A percentile compares a stretch with the other conserved stretches of the same genome.
phyloP scores from a whole-genome alignment of 1,140 invertebrate species.

The Onthophagus taurus region DNA sequence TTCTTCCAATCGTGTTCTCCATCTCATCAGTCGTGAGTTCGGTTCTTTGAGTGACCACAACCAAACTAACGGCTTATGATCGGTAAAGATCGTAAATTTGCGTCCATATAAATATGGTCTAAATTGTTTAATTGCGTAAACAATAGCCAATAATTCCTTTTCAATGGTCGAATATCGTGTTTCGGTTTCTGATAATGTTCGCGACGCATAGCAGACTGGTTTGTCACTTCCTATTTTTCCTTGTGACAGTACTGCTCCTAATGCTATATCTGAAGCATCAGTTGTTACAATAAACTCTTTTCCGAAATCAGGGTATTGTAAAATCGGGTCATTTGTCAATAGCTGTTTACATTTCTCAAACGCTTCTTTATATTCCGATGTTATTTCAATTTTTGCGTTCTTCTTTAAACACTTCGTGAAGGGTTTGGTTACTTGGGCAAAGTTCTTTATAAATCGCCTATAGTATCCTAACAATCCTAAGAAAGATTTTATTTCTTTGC shows the following conservation, averaged over 20 bases:
- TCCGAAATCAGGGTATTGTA: constrained; percentile 25
- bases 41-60: constrained; percentile 6
- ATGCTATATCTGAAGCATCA: constrained; percentile 28
- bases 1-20: constrained; percentile 31
- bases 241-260: constrained; percentile 42
- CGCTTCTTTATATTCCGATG: neutral
- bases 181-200: constrained; percentile 25
- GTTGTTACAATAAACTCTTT: constrained; percentile 11
- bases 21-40: constrained; percentile 6
- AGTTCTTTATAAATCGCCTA: constrained; percentile 12
- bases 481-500: constrained; percentile 32
- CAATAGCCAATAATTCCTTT: constrained; percentile 31
- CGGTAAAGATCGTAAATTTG: constrained; percentile 4
- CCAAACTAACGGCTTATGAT: constrained; percentile 2
- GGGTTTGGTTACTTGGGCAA: constrained; percentile 16
- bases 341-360: constrained; percentile 4
- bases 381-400: constrained; percentile 8
- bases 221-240: constrained; percentile 17
- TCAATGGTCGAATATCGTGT: constrained; percentile 32
- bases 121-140: constrained; percentile 20
- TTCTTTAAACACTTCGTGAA: constrained; percentile 14
- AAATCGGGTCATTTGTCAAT: constrained; percentile 3
- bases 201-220: constrained; percentile 32
- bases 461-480: constrained; percentile 15
- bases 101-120: constrained; percentile 31